Percentiles rank a stretch among this genome's conserved stretches.
Evolutionary conservation across 1,140 invertebrate species (phyloP).

Genomic region (Paralvinella palmiformis): DNA sequence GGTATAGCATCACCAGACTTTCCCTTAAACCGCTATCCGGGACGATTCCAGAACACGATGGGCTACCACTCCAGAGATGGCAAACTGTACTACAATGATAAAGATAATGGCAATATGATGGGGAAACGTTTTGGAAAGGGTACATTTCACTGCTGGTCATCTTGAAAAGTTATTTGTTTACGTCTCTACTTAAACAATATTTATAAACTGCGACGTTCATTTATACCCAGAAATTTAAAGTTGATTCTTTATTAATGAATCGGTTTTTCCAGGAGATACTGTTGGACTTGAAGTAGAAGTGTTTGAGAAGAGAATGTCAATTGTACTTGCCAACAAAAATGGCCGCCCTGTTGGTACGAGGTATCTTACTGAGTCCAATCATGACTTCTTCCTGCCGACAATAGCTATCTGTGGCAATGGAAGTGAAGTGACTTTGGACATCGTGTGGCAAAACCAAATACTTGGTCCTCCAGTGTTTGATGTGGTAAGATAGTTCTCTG

Average conservation of each 20-base stretch:
- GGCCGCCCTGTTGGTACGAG: slow-evolving; percentile 32
- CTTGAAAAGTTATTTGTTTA: too few species aligned
- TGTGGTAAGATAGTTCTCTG: slow-evolving; percentile 31
- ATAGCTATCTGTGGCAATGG: slow-evolving; percentile 40
- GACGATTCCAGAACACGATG: slow-evolving; percentile 33
- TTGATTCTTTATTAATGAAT: too few species aligned
- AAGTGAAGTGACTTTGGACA: slow-evolving; percentile 34
- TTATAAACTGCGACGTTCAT: too few species aligned
- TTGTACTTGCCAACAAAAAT: slow-evolving; percentile 34
- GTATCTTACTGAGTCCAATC: slow-evolving; percentile 26
- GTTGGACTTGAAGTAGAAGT: slow-evolving; percentile 36
- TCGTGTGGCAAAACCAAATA: slow-evolving; percentile 42
- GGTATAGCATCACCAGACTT: slow-evolving; percentile 35
- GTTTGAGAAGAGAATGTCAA: slow-evolving; percentile 32
- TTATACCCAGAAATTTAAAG: too few species aligned
- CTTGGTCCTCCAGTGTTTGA: slow-evolving; percentile 26
- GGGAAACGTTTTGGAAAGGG: slow-evolving; percentile 38
- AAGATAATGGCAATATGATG: slow-evolving; percentile 30
- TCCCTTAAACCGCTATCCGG: slow-evolving; percentile 35
- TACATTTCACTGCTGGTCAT: slow-evolving; percentile 17
- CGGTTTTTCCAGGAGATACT: slow-evolving; percentile 33
- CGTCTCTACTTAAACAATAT: too few species aligned
- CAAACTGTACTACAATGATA: slow-evolving; percentile 35
- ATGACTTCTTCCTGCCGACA: slow-evolving; percentile 35
- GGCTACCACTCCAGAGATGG: slow-evolving; percentile 43